These are phyloP conservation scores for Lycodopsis pacificus DNA, from an alignment of 2,797 vertebrate genomes.

Conservation along the genomic window DNA sequence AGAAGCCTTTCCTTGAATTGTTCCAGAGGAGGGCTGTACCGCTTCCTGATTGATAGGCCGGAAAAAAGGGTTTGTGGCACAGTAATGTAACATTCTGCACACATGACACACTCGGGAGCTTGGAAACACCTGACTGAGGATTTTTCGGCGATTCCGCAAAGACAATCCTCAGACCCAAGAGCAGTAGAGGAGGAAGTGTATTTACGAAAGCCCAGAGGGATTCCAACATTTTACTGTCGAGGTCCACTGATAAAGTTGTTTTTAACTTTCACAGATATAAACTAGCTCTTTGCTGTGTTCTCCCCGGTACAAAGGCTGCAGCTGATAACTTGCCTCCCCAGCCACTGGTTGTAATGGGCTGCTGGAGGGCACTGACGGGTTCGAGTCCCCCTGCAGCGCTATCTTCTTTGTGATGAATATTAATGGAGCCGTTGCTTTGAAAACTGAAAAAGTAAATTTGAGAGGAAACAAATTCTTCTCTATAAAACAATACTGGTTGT, in stretches of 20 bases:
- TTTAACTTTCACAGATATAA: slow-evolving; percentile 28
- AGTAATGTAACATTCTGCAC: background rate
- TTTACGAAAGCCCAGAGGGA: background rate
- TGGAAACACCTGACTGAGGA: background rate
- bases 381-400: background rate
- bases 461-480: background rate
- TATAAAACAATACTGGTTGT: too few species aligned
- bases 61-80: background rate
- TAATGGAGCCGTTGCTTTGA: background rate
- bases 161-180: slow-evolving; percentile 10
- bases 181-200: background rate
- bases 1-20: background rate
- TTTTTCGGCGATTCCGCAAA: background rate
- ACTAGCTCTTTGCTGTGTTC: slow-evolving; percentile 9
- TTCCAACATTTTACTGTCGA: slow-evolving; percentile 2
- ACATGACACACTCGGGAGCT: background rate
- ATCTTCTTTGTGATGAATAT: background rate
- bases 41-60: background rate
- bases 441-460: background rate
- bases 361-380: slow-evolving; percentile 11
- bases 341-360: slow-evolving; percentile 14
- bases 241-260: slow-evolving; percentile 15
- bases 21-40: background rate
- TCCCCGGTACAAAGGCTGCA: background rate
- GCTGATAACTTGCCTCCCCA: slow-evolving; percentile 40